Evolutionary conservation across 2,113 vertebrate species (phyloP).

Genomic region (Eulacestoma nigropectus): DNA sequence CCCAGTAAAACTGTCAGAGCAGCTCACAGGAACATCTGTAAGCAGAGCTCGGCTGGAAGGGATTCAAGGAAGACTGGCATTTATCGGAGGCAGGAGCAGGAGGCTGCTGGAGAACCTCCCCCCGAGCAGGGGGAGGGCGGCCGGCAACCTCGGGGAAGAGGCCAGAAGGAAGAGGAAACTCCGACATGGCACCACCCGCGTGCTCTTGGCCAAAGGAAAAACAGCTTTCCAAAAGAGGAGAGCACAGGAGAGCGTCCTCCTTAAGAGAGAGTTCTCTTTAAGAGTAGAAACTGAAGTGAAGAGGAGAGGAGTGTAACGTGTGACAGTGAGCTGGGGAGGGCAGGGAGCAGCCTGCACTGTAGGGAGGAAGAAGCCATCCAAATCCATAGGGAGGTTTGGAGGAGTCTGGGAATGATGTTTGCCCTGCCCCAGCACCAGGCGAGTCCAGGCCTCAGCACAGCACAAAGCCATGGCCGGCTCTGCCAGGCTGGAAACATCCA

Average conservation of each 20-base stretch:
- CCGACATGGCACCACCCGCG: neutral
- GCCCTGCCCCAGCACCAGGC: neutral
- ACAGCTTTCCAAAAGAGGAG: neutral
- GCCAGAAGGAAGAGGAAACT: slow-evolving; percentile 26
- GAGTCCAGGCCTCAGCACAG: neutral
- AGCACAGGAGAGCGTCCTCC: neutral
- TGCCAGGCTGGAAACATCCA: neutral
- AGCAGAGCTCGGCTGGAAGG: slow-evolving; percentile 5
- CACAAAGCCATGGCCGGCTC: neutral
- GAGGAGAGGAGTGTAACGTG: neutral
- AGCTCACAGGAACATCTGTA: slow-evolving; percentile 20
- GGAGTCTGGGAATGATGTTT: neutral
- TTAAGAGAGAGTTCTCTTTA: neutral
- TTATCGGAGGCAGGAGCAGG: neutral
- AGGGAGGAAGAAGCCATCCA: neutral
- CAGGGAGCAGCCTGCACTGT: neutral
- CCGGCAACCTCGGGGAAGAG: neutral
- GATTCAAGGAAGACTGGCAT: neutral
- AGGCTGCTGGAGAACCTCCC: slow-evolving; percentile 8
- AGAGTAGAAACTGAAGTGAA: neutral
- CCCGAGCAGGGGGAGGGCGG: neutral
- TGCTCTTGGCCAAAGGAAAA: neutral
- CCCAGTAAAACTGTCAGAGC: slow-evolving; percentile 17
- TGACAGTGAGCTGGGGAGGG: neutral
- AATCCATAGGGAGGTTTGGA: neutral